Evolutionary conservation across 2,888 invertebrate species (phyloP).

Genomic region (Amaurobius ferox): DNA sequence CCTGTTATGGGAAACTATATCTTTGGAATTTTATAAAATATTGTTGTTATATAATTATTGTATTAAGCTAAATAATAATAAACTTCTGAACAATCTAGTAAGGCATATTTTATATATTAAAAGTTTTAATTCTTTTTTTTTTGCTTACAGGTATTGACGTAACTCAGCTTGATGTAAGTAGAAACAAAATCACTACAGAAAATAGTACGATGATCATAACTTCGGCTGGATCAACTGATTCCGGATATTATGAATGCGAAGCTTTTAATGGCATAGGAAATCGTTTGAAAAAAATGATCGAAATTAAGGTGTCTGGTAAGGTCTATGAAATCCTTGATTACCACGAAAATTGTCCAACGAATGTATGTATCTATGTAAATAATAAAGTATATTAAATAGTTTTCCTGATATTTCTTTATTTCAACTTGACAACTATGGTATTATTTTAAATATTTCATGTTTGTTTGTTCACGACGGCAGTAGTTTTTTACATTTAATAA

Average conservation of each 20-base stretch:
- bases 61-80: too few species aligned
- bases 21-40: too few species aligned
- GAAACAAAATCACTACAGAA: background rate
- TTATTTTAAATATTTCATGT: background rate
- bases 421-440: background rate
- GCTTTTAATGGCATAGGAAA: constrained; percentile 63
- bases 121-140: too few species aligned
- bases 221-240: background rate
- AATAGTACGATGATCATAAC: constrained; percentile 31
- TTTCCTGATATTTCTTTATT: background rate
- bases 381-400: too few species aligned
- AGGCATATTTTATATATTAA: too few species aligned
- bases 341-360: too few species aligned
- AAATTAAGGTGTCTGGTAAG: constrained; percentile 52
- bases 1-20: too few species aligned
- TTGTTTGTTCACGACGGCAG: too few species aligned
- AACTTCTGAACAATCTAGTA: too few species aligned
- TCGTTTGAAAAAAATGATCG: constrained; percentile 42
- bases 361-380: too few species aligned
- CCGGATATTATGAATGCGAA: constrained; percentile 62
- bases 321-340: background rate
- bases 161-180: background rate
- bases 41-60: too few species aligned
- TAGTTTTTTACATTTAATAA: too few species aligned
- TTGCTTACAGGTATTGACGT: constrained; percentile 17